A percentile compares a stretch with the other conserved stretches of the same genome.
Evolutionary conservation across 2,888 invertebrate genomes (phyloP).

Genomic region (Limnephilus rhombicus): DNA sequence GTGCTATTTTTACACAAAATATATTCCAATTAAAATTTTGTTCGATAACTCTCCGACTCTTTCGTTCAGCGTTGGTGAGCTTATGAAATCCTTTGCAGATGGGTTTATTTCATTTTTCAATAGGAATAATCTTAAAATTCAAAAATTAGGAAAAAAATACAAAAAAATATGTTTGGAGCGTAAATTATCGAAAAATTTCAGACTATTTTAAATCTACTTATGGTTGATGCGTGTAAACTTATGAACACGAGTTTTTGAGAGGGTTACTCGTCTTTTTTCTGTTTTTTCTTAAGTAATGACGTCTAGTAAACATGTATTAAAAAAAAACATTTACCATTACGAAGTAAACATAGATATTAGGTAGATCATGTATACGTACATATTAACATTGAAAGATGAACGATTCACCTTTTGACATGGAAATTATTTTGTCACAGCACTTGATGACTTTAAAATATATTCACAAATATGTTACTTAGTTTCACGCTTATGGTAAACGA

Average conservation of each 20-base stretch:
- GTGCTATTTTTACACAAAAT: slow-evolving; percentile 23
- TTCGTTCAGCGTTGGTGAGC: not conserved
- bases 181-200: not conserved
- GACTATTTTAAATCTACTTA: not conserved
- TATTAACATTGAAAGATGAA: not conserved
- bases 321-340: not conserved
- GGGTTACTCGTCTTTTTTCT: not conserved
- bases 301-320: not conserved
- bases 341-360: not conserved
- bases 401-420: slow-evolving; percentile 28
- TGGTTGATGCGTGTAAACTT: not conserved
- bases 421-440: slow-evolving; percentile 66
- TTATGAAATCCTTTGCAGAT: not conserved
- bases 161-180: not conserved
- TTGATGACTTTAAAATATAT: slow-evolving; percentile 67
- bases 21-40: not conserved
- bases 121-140: not conserved
- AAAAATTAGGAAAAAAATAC: not conserved
- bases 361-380: not conserved
- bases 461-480: slow-evolving; percentile 31
- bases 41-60: not conserved
- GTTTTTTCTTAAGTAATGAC: not conserved
- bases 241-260: not conserved
- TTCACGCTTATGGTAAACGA: slow-evolving; percentile 46
- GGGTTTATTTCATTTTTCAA: not conserved